Percentiles rank a stretch among this genome's conserved stretches.
phyloP scores from a whole-genome alignment of 2,888 invertebrate genomes.

The Pasiphila rectangulata region DNA sequence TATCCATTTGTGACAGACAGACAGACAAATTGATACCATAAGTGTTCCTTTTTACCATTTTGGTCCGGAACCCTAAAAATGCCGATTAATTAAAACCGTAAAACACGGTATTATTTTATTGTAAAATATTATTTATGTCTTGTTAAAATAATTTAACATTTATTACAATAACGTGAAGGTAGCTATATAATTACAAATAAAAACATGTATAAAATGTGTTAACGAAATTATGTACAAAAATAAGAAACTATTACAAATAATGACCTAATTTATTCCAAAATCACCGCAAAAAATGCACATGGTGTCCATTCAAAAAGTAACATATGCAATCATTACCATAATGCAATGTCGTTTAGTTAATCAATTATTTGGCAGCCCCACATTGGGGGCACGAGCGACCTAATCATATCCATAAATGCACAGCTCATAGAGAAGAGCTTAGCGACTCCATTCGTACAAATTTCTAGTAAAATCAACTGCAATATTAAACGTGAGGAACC shows the following conservation, averaged over 20 bases:
- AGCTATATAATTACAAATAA: not conserved
- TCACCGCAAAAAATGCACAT: slow-evolving; percentile 43
- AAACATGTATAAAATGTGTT: not conserved
- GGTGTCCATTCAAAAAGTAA: slow-evolving; percentile 44
- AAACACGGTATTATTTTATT: too few species aligned
- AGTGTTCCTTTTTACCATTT: too few species aligned
- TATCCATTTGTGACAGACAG: too few species aligned
- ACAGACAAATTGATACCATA: too few species aligned
- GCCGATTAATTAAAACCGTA: too few species aligned
- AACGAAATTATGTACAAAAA: slow-evolving; percentile 1
- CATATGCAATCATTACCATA: slow-evolving; percentile 76
- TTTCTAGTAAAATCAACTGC: too few species aligned
- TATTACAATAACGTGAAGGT: too few species aligned
- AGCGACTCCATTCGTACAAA: not conserved
- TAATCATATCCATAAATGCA: slow-evolving; percentile 58
- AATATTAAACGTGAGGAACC: too few species aligned
- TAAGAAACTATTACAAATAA: slow-evolving; percentile 25
- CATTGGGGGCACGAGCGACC: slow-evolving; percentile 60
- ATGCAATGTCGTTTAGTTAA: slow-evolving; percentile 71
- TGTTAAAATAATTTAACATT: too few species aligned
- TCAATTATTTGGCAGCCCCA: slow-evolving; percentile 65
- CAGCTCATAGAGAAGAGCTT: slow-evolving; percentile 8
- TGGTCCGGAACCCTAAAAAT: too few species aligned
- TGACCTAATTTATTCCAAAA: slow-evolving; percentile 41
- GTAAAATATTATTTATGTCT: too few species aligned